These are phyloP conservation scores for Sycophila texana DNA, from an alignment of 2,888 invertebrate genomes.

Conservation along the genomic window DNA sequence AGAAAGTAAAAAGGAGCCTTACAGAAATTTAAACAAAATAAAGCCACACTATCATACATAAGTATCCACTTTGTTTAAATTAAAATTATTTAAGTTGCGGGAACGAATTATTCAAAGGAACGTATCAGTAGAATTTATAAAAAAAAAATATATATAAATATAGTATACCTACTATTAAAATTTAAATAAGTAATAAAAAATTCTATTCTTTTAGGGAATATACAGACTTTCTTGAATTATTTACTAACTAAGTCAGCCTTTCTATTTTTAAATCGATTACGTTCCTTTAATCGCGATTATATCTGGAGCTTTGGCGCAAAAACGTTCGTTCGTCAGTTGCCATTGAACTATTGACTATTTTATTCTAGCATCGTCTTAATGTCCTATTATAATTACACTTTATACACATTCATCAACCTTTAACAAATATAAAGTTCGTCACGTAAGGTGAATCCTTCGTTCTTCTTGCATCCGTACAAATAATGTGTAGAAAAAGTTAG, in stretches of 20 bases:
- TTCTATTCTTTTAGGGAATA: background rate
- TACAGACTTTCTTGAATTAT: background rate
- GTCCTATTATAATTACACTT: constrained; percentile 55
- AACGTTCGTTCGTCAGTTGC: constrained; percentile 11
- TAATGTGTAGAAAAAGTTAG: constrained; percentile 37
- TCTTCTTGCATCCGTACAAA: constrained; percentile 39
- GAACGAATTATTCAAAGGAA: constrained; percentile 1
- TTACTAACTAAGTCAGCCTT: background rate
- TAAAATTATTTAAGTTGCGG: constrained; percentile 10
- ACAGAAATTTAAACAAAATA: constrained; percentile 16
- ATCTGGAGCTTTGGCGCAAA: constrained; percentile 7
- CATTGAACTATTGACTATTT: constrained; percentile 33
- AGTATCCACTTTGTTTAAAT: constrained; percentile 8
- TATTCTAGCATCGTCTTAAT: constrained; percentile 25
- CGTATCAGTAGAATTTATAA: background rate
- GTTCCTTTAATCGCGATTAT: constrained; percentile 3
- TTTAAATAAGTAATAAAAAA: background rate
- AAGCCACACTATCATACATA: constrained; percentile 10
- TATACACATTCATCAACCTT: constrained; percentile 45
- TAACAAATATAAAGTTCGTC: constrained; percentile 49
- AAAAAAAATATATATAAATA: constrained; percentile 2
- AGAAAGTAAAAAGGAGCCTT: background rate
- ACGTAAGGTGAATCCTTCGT: constrained; percentile 41
- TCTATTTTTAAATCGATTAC: constrained; percentile 4
- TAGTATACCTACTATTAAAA: background rate